Conservation (phyloP, 2,888 invertebrate genomes). For the Ecliptopera silaceata region DNA sequence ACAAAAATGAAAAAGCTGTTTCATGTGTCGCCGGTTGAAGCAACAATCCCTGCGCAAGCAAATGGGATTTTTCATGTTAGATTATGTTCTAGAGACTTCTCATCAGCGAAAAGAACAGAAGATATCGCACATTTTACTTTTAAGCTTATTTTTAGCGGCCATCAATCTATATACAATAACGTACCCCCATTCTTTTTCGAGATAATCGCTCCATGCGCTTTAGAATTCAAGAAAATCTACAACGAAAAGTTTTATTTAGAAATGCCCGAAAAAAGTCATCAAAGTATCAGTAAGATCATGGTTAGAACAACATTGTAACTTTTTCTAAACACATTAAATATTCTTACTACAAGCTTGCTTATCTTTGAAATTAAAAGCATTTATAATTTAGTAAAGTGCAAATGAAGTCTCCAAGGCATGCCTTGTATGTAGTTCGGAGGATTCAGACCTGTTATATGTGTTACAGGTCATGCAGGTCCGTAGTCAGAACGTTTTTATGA, state of each 20-base stretch:
- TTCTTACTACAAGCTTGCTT: not conserved
- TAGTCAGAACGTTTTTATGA: slow-evolving; percentile 6
- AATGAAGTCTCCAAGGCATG: slow-evolving; percentile 46
- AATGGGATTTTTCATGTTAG: slow-evolving; percentile 49
- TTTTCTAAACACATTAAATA: slow-evolving; percentile 5
- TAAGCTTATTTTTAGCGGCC: slow-evolving; percentile 57
- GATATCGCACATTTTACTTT: slow-evolving; percentile 63
- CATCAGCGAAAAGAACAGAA: slow-evolving; percentile 34
- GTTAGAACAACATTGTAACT: slow-evolving; percentile 7
- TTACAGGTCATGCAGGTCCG: slow-evolving; percentile 59
- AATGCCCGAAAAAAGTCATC: slow-evolving; percentile 11
- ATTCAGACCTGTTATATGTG: slow-evolving; percentile 72
- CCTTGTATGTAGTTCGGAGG: slow-evolving; percentile 61
- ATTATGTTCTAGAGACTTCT: slow-evolving; percentile 50
- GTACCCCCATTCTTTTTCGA: slow-evolving; percentile 66
- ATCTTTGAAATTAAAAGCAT: not conserved
- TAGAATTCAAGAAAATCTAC: slow-evolving; percentile 53
- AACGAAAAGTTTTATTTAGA: slow-evolving; percentile 48
- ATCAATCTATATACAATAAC: slow-evolving; percentile 52
- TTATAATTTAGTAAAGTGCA: slow-evolving; percentile 19
- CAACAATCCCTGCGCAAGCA: slow-evolving; percentile 45
- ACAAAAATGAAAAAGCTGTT: slow-evolving; percentile 63
- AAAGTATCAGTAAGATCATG: slow-evolving; percentile 8
- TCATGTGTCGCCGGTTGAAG: slow-evolving; percentile 54
- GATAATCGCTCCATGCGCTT: slow-evolving; percentile 60